Evolutionary conservation across 1,140 invertebrate genomes (phyloP).

Genomic region (Callitettix versicolor): DNA sequence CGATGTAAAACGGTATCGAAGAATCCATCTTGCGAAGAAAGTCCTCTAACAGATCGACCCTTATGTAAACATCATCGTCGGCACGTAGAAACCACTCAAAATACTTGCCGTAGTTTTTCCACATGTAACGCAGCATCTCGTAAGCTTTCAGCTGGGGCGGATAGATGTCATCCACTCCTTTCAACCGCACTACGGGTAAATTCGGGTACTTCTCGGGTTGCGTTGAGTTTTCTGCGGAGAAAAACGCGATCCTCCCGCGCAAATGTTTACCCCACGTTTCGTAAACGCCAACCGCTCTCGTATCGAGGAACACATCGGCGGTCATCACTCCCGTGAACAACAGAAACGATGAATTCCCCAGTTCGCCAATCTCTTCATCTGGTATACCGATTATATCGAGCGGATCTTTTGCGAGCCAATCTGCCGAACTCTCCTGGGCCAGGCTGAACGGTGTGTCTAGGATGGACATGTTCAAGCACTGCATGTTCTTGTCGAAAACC

Average conservation of each 20-base stretch:
- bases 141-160: constrained; percentile 99
- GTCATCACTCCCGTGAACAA: constrained; percentile 94
- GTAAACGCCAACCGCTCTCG: constrained; percentile 76
- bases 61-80: constrained; percentile 94
- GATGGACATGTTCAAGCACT: too few species aligned
- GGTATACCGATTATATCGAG: too few species aligned
- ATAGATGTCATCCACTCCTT: constrained; percentile 84
- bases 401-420: too few species aligned
- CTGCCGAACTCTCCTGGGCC: too few species aligned
- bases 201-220: constrained; percentile 37
- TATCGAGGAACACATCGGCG: constrained; percentile 76
- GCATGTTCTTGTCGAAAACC: too few species aligned
- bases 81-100: constrained; percentile 97
- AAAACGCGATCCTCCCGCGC: constrained; percentile 81
- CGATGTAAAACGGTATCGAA: constrained; percentile 73
- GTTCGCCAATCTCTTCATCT: too few species aligned
- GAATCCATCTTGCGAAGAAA: constrained; percentile 90
- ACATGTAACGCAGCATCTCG: constrained; percentile 96
- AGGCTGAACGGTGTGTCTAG: too few species aligned
- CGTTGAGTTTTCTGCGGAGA: constrained; percentile 69
- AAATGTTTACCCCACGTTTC: constrained; percentile 83
- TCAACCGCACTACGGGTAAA: constrained; percentile 51
- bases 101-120: constrained; percentile 80
- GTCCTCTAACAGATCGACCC: constrained; percentile 71
- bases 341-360: constrained; percentile 28